These are phyloP conservation scores for Machimus atricapillus DNA, from an alignment of 2,888 invertebrate species.

Conservation along the genomic window DNA sequence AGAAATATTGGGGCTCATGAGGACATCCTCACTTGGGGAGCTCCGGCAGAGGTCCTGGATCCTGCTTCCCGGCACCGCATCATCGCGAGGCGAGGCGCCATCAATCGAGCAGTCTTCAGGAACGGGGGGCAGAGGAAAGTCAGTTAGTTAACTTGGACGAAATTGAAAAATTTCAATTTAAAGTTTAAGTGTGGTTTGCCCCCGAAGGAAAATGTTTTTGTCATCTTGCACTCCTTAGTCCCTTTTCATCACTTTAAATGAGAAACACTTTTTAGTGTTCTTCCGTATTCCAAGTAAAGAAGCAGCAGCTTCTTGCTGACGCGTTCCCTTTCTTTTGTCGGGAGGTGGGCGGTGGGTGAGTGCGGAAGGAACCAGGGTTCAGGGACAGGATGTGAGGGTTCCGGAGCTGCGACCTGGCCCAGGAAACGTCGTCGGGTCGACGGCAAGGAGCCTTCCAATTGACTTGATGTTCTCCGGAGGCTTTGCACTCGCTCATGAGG, in stretches of 20 bases:
- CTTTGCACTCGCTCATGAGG: background rate
- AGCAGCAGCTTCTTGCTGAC: background rate
- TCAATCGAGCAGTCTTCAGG: background rate
- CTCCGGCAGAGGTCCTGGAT: background rate
- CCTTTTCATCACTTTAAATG: background rate
- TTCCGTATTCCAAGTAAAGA: background rate
- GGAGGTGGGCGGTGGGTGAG: background rate
- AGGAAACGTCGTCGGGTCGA: background rate
- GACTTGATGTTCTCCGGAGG: background rate
- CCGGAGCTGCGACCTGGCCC: background rate
- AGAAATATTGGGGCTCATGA: background rate
- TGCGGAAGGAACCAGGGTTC: background rate
- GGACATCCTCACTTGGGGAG: background rate
- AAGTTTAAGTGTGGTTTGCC: conserved; percentile 4
- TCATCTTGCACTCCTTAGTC: background rate
- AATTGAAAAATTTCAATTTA: conserved; percentile 24
- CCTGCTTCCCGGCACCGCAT: background rate
- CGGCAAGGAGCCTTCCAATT: background rate
- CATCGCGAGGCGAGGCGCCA: background rate
- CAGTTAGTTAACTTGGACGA: background rate
- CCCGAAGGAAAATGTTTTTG: background rate
- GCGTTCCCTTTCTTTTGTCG: background rate
- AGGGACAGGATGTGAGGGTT: background rate
- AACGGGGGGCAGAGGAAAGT: background rate
- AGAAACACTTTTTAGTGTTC: conserved; percentile 1